These are phyloP conservation scores for Camptogramma bilineatum DNA, from an alignment of 2,888 invertebrate species.

Conservation along the genomic window DNA sequence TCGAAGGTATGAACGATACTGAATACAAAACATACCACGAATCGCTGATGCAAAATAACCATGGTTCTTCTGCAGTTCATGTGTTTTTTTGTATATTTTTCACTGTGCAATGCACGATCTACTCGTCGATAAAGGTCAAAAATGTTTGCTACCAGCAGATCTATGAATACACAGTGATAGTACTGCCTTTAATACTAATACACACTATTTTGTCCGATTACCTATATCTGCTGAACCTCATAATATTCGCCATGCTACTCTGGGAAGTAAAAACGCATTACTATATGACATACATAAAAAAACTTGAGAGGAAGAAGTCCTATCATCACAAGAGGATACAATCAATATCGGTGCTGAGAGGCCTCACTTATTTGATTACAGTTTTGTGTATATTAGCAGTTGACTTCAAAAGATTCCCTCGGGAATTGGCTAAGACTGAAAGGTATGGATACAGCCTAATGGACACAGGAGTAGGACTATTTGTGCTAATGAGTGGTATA, in stretches of 20 bases:
- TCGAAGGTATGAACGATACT: constrained; percentile 57
- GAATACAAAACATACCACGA: constrained; percentile 82
- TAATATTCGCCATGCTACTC: constrained; percentile 54
- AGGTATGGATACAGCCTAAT: constrained; percentile 94
- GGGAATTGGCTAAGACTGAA: constrained; percentile 94
- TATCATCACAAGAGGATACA: constrained; percentile 55
- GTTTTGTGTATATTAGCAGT: constrained; percentile 95
- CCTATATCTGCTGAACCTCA: constrained; percentile 62
- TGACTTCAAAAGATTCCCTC: constrained; percentile 95
- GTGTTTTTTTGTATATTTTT: constrained; percentile 75
- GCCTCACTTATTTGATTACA: constrained; percentile 90
- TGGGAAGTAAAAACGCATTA: constrained; percentile 47
- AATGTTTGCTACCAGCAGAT: constrained; percentile 58
- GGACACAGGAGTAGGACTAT: constrained; percentile 98
- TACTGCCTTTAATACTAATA: constrained; percentile 83
- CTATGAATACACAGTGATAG: constrained; percentile 84
- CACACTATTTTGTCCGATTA: constrained; percentile 81
- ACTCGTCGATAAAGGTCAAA: constrained; percentile 54
- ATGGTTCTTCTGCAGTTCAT: constrained; percentile 82
- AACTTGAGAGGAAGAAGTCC: constrained; percentile 48
- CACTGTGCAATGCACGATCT: constrained; percentile 68
- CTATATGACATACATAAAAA: constrained; percentile 30
- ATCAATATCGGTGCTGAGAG: constrained; percentile 88
- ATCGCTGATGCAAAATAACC: constrained; percentile 82
- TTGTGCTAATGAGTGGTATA: constrained; percentile 92